phyloP scores from a whole-genome alignment of 2,888 invertebrate genomes.

The Nycteola revayana region DNA sequence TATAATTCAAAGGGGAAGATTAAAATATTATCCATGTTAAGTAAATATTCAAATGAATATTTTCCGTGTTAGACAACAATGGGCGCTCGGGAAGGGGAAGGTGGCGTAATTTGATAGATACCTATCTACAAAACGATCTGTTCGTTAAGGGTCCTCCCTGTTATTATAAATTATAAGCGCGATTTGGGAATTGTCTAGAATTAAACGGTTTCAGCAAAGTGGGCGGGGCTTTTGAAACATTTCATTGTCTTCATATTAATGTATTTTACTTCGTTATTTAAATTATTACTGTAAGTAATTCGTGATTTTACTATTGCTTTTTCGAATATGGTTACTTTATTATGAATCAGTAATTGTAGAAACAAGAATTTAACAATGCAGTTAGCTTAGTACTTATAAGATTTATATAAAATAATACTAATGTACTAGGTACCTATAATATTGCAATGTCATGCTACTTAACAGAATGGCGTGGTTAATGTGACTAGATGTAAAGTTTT shows the following conservation, averaged over 20 bases:
- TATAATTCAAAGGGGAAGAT: conserved; percentile 83
- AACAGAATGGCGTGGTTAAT: too few species aligned
- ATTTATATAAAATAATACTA: too few species aligned
- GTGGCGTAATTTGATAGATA: conserved; percentile 79
- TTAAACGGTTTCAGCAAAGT: conserved; percentile 65
- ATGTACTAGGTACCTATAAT: too few species aligned
- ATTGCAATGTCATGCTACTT: too few species aligned
- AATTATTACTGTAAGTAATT: too few species aligned
- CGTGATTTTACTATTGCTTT: too few species aligned
- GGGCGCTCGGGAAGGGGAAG: conserved; percentile 64
- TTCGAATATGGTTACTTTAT: too few species aligned
- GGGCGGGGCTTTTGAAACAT: conserved; percentile 42
- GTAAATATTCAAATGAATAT: conserved; percentile 84
- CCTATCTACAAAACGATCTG: conserved; percentile 79
- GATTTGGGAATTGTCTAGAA: conserved; percentile 71
- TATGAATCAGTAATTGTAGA: too few species aligned
- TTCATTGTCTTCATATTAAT: conserved; percentile 26
- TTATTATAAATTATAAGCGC: conserved; percentile 79
- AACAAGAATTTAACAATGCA: too few species aligned
- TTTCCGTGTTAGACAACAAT: conserved; percentile 83
- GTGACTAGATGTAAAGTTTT: too few species aligned
- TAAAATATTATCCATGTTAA: conserved; percentile 84
- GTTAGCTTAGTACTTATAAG: too few species aligned
- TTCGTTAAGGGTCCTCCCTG: conserved; percentile 75
- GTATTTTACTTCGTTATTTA: too few species aligned